These are phyloP conservation scores for Triops cancriformis DNA, from an alignment of 1,140 invertebrate genomes.

Conservation along the genomic window DNA sequence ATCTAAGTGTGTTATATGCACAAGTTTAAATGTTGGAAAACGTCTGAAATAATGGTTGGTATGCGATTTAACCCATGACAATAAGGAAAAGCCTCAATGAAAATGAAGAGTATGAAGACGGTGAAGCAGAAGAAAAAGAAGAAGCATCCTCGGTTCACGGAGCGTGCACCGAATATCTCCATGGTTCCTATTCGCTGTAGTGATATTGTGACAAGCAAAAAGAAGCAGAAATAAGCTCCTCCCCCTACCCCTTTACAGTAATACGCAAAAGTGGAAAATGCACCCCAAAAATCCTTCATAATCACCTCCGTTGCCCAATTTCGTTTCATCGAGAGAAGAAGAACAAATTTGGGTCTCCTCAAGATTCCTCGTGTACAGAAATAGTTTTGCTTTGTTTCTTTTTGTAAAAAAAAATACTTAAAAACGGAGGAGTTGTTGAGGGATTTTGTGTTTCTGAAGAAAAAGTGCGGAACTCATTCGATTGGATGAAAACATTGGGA, in stretches of 20 bases:
- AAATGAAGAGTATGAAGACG: too few species aligned
- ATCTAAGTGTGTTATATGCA: slow-evolving; percentile 1
- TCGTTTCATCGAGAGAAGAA: not conserved
- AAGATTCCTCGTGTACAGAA: slow-evolving; percentile 1
- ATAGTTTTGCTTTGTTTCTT: not conserved
- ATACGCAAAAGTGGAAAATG: not conserved
- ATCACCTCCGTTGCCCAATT: too few species aligned
- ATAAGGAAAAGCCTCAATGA: too few species aligned
- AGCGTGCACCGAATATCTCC: slow-evolving; percentile 25
- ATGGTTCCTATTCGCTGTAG: slow-evolving; percentile 29
- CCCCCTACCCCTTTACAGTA: not conserved
- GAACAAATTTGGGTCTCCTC: not conserved
- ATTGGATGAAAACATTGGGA: not conserved
- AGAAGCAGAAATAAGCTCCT: slow-evolving; percentile 20
- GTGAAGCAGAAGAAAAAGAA: too few species aligned
- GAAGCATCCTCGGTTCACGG: slow-evolving; percentile 14
- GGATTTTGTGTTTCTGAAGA: not conserved
- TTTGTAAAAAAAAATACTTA: slow-evolving; percentile 20
- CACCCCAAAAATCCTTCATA: too few species aligned
- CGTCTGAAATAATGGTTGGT: too few species aligned
- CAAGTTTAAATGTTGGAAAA: not conserved
- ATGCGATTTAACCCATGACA: too few species aligned
- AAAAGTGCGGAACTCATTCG: too few species aligned
- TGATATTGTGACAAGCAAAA: slow-evolving; percentile 26
- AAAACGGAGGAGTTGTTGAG: slow-evolving; percentile 15